Percentiles rank a stretch among this genome's conserved stretches.
phyloP scores from a whole-genome alignment of 2,113 vertebrate species.

The Lanius collurio region DNA sequence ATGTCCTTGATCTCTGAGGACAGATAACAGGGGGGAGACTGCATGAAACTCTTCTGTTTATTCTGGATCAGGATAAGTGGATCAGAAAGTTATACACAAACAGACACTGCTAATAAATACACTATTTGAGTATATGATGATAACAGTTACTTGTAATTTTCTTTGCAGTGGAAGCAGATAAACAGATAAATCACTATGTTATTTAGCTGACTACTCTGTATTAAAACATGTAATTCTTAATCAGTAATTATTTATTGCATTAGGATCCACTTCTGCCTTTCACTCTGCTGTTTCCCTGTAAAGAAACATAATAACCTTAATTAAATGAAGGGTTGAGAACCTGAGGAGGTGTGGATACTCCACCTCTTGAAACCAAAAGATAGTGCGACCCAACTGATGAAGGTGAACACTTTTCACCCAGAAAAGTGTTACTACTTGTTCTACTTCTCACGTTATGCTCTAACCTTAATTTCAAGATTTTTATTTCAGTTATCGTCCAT shows the following conservation, averaged over 20 bases:
- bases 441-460: background rate
- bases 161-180: background rate
- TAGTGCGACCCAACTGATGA: background rate
- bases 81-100: background rate
- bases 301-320: background rate
- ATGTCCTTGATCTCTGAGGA: background rate
- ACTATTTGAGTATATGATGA: background rate
- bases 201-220: background rate
- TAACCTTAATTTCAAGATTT: background rate
- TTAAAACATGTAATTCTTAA: background rate
- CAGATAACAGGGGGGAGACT: background rate
- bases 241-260: background rate
- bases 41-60: background rate
- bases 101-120: background rate
- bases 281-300: background rate
- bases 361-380: background rate
- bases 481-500: background rate
- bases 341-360: background rate
- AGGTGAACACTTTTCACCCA: background rate
- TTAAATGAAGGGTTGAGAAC: background rate
- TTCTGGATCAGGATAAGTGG: background rate
- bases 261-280: background rate
- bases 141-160: background rate
- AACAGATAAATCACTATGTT: background rate
- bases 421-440: background rate